Conservation (phyloP, 2,113 vertebrate species). For the Glaucidium brasilianum region DNA sequence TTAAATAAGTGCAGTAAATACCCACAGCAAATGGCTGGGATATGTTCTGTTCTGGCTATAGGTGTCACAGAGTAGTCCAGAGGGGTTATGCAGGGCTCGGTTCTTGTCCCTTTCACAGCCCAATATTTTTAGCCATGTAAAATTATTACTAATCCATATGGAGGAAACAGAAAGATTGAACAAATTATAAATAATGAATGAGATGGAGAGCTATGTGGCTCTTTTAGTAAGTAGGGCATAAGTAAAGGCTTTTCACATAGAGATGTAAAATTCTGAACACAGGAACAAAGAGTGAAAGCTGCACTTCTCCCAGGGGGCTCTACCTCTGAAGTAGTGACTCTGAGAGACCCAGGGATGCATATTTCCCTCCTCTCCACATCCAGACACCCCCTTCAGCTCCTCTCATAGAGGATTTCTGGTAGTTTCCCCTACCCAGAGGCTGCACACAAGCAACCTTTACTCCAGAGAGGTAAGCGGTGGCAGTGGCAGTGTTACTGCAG, state of each 20-base stretch:
- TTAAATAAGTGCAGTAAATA: neutral
- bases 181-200: neutral
- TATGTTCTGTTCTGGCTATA: neutral
- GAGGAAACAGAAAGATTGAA: neutral
- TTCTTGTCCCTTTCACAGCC: neutral
- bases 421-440: neutral
- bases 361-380: neutral
- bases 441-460: neutral
- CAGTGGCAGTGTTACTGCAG: neutral
- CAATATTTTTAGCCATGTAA: neutral
- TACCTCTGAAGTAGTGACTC: neutral
- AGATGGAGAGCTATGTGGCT: neutral
- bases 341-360: neutral
- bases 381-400: neutral
- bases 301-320: fast-evolving
- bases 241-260: neutral
- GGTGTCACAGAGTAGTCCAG: neutral
- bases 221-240: neutral
- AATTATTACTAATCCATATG: neutral
- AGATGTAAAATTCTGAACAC: neutral
- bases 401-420: neutral
- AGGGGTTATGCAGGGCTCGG: neutral
- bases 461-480: neutral
- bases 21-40: neutral
- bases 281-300: neutral